phyloP scores from a whole-genome alignment of 2,113 vertebrate species.

The Oncorhynchus clarkii region DNA sequence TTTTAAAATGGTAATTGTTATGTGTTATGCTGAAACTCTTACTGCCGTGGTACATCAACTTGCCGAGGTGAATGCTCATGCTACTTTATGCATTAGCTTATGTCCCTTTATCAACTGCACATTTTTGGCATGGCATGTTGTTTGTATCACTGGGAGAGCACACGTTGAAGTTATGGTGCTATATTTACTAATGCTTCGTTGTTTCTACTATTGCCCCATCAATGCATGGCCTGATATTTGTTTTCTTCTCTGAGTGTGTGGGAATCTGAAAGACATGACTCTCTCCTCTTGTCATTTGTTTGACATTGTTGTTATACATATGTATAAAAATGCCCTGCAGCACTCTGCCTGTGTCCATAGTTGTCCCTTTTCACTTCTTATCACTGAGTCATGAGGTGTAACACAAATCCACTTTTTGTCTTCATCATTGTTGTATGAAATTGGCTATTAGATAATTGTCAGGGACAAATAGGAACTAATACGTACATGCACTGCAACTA shows the following conservation, averaged over 20 bases:
- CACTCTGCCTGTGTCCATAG: conserved; percentile 35
- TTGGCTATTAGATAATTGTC: conserved; percentile 67
- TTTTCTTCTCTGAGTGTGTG: conserved; percentile 19
- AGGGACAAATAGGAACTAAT: conserved; percentile 47
- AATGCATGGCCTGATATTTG: not conserved
- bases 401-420: conserved; percentile 56
- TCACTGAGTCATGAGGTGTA: conserved; percentile 58
- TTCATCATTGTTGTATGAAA: conserved; percentile 72
- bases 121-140: too few relatives aligned
- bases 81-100: too few relatives aligned
- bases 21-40: too few relatives aligned
- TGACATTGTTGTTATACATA: conserved; percentile 34
- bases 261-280: not conserved
- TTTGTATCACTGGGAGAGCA: conserved; percentile 4
- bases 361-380: conserved; percentile 54
- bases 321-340: conserved; percentile 22
- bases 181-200: too few relatives aligned
- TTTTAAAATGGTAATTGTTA: too few relatives aligned
- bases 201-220: too few relatives aligned
- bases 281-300: not conserved
- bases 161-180: too few relatives aligned
- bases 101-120: too few relatives aligned
- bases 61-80: too few relatives aligned
- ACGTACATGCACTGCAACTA: conserved; percentile 33
- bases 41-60: too few relatives aligned